phyloP scores from a whole-genome alignment of 2,113 vertebrate genomes.

The Bucco capensis region DNA sequence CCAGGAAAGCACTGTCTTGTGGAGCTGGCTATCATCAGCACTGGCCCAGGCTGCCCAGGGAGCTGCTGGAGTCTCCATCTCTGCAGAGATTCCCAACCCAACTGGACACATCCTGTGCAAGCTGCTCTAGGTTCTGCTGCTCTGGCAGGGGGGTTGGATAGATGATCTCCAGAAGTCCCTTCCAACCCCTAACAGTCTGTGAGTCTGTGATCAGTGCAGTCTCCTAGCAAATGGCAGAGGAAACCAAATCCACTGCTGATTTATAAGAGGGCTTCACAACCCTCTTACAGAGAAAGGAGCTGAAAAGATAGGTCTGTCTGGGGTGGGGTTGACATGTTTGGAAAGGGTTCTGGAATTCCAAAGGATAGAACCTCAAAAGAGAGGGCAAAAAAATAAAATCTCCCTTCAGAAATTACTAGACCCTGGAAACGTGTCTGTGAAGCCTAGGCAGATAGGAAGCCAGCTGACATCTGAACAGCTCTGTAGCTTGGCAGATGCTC shows the following conservation, averaged over 20 bases:
- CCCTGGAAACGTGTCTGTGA: not conserved
- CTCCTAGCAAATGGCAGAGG: not conserved
- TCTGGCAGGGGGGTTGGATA: too few relatives aligned
- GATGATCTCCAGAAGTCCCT: too few relatives aligned
- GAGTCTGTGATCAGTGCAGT: too few relatives aligned
- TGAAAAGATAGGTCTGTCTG: not conserved
- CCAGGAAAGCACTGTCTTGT: not conserved
- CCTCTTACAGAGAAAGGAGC: not conserved
- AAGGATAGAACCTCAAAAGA: not conserved
- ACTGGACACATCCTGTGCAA: too few relatives aligned
- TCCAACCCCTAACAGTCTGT: too few relatives aligned
- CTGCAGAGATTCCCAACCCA: too few relatives aligned
- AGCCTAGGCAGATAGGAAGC: not conserved
- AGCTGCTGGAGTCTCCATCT: too few relatives aligned
- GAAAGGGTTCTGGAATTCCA: constrained; percentile 34
- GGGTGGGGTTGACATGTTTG: constrained; percentile 8
- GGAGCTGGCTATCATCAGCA: not conserved
- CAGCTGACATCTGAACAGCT: not conserved
- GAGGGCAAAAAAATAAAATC: not conserved
- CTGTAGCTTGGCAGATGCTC: constrained; percentile 1
- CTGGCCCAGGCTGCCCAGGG: too few relatives aligned
- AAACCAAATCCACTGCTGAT: not conserved
- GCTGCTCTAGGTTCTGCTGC: too few relatives aligned
- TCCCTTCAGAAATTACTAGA: not conserved
- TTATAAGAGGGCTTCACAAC: not conserved